Conservation (phyloP, 2,113 vertebrate species). For the Odontophorus gujanensis region DNA sequence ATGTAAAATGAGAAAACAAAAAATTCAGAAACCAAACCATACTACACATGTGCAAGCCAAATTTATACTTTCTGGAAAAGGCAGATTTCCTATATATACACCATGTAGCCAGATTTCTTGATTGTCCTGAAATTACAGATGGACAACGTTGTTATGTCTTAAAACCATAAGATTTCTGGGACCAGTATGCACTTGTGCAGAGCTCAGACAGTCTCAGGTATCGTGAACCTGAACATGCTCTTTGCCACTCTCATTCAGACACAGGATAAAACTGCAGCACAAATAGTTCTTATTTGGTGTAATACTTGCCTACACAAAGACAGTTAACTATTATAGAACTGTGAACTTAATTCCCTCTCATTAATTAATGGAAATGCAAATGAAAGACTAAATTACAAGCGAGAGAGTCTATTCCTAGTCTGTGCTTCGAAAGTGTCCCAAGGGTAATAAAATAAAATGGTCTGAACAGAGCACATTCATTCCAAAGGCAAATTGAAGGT, state of each 20-base stretch:
- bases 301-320: background rate
- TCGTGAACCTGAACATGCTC: background rate
- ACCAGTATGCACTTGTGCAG: background rate
- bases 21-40: background rate
- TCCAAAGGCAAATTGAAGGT: background rate
- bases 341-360: conserved; percentile 23
- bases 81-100: background rate
- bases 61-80: background rate
- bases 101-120: background rate
- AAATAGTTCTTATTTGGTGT: background rate
- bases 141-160: background rate
- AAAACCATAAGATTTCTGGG: background rate
- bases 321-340: conserved; percentile 32
- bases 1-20: background rate
- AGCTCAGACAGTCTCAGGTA: background rate
- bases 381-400: conserved; percentile 56
- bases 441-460: conserved; percentile 55
- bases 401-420: conserved; percentile 43
- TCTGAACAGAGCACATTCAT: conserved; percentile 17
- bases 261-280: background rate
- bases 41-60: background rate
- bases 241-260: background rate
- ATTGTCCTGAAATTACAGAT: background rate
- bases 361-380: conserved; percentile 69
- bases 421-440: conserved; percentile 41